Conservation (phyloP, 2,113 vertebrate species). For the Rhipidura dahli region DNA sequence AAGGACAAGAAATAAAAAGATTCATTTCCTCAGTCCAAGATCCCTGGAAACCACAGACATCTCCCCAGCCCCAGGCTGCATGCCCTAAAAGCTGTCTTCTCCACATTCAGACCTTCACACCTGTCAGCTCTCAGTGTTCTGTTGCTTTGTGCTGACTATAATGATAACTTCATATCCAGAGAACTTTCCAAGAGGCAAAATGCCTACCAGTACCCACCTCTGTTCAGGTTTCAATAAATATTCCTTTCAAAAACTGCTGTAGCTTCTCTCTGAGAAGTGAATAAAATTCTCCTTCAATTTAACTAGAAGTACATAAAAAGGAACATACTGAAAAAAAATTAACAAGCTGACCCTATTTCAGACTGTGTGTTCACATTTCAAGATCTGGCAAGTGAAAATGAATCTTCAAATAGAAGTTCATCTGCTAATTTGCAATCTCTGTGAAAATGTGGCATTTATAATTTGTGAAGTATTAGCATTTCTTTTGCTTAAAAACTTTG, state of each 20-base stretch:
- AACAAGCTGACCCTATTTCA: background rate
- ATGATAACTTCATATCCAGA: background rate
- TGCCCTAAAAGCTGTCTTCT: background rate
- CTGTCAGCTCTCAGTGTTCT: background rate
- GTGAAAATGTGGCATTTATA: background rate
- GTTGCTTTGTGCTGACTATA: background rate
- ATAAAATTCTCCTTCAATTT: background rate
- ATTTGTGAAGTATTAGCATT: background rate
- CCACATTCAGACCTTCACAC: background rate
- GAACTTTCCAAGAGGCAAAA: background rate
- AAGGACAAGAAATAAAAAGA: background rate
- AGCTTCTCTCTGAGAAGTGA: background rate
- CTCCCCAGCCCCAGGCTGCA: background rate
- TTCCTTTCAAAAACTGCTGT: background rate
- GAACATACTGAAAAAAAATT: background rate
- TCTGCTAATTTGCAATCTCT: background rate
- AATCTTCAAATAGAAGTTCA: background rate
- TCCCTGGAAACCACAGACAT: background rate
- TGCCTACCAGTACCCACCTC: background rate
- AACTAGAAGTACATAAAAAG: background rate
- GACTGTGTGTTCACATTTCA: background rate
- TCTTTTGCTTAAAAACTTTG: background rate
- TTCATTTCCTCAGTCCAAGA: background rate
- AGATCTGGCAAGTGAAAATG: background rate
- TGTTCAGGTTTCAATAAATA: background rate